Conservation (phyloP, 2,797 vertebrate species). For the Alauda arvensis region DNA sequence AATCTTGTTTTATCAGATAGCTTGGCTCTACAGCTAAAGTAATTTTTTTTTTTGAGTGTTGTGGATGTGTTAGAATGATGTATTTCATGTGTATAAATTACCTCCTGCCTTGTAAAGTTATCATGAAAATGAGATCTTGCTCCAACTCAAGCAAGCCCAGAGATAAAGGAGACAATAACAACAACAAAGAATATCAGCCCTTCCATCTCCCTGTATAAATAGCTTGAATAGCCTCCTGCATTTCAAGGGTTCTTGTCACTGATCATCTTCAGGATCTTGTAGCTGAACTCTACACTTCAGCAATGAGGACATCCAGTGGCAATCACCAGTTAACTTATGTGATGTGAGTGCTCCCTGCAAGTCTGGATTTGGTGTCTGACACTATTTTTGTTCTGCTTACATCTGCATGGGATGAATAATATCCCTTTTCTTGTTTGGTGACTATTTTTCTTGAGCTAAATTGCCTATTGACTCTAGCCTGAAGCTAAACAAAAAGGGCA, state of each 20-base stretch:
- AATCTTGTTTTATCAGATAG: slow-evolving; percentile 36
- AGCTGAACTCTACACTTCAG: slow-evolving; percentile 54
- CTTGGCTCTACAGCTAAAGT: neutral
- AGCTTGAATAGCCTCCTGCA: slow-evolving; percentile 36
- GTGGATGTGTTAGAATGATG: slow-evolving; percentile 12
- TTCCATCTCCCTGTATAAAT: slow-evolving; percentile 27
- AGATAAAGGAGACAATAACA: slow-evolving; percentile 47
- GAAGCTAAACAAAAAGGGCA: slow-evolving; percentile 44
- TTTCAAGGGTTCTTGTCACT: slow-evolving; percentile 44
- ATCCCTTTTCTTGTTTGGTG: slow-evolving; percentile 30
- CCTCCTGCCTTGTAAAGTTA: slow-evolving; percentile 28
- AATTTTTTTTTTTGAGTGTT: slow-evolving; percentile 15
- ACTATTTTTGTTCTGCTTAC: slow-evolving; percentile 35
- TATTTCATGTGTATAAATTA: slow-evolving; percentile 42
- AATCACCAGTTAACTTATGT: slow-evolving; percentile 40
- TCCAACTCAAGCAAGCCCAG: slow-evolving; percentile 12
- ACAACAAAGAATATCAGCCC: slow-evolving; percentile 22
- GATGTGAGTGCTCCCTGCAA: neutral
- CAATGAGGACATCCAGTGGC: slow-evolving; percentile 63
- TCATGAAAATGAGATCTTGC: slow-evolving; percentile 37
- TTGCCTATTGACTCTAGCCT: slow-evolving; percentile 53
- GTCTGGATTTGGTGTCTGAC: slow-evolving; percentile 29
- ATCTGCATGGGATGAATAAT: slow-evolving; percentile 25
- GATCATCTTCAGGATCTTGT: slow-evolving; percentile 51
- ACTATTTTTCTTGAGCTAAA: slow-evolving; percentile 37